Evolutionary conservation across 1,140 invertebrate genomes (phyloP).

Genomic region (Drosophila novamexicana): DNA sequence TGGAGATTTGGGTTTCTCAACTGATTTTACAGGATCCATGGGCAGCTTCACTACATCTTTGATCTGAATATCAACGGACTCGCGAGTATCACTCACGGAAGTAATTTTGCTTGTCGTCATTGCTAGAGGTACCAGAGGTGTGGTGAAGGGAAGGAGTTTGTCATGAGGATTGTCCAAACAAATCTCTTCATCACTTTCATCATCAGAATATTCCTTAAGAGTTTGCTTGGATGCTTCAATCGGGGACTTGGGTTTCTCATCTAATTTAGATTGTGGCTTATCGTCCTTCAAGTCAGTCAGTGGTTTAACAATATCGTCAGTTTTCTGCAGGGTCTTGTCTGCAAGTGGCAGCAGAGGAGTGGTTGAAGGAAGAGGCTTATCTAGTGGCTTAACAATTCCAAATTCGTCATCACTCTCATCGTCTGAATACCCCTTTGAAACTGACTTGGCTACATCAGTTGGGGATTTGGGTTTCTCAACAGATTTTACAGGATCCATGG

Average conservation of each 20-base stretch:
- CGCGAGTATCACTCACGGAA: background rate
- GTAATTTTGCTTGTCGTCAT: too few relatives aligned
- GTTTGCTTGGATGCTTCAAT: constrained; percentile 11
- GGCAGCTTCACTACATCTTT: background rate
- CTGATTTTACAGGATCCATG: too few relatives aligned
- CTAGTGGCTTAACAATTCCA: constrained; percentile 9
- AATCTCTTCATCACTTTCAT: constrained; percentile 37
- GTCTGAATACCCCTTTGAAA: constrained; percentile 7
- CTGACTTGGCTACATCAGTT: constrained; percentile 15
- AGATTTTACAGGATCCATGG: background rate
- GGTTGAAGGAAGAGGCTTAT: background rate
- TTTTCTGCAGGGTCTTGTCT: background rate
- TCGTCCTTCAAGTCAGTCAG: background rate
- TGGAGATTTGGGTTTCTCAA: too few relatives aligned
- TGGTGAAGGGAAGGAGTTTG: background rate
- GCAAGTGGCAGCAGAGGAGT: background rate
- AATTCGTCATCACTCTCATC: constrained; percentile 27
- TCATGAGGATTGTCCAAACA: background rate
- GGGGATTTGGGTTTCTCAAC: constrained; percentile 16
- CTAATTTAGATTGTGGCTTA: background rate
- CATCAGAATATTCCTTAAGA: constrained; percentile 30
- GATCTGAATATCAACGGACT: background rate
- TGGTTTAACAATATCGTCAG: constrained; percentile 12
- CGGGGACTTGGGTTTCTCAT: constrained; percentile 29
- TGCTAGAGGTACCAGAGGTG: background rate